Evolutionary conservation across 2,797 vertebrate genomes (phyloP).

Genomic region (Serranus cabrilla): DNA sequence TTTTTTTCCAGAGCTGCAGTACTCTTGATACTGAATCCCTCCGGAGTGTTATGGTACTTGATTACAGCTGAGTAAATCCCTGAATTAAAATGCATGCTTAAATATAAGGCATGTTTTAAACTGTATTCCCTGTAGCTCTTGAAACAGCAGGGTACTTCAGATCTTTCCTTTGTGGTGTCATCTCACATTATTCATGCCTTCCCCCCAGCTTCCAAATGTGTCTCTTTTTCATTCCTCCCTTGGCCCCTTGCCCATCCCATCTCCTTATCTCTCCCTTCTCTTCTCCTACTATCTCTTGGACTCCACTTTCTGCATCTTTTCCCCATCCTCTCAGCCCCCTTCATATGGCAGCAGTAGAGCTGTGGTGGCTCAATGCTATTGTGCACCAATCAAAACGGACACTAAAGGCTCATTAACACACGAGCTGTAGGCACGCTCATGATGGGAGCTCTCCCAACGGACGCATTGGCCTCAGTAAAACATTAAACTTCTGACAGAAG

Average conservation of each 20-base stretch:
- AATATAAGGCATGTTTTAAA: constrained; percentile 21
- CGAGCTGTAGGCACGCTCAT: not conserved
- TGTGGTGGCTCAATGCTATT: constrained; percentile 8
- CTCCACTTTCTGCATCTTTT: constrained; percentile 40
- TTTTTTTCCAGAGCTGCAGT: constrained; percentile 7
- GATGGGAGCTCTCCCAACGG: constrained; percentile 13
- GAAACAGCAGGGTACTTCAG: constrained; percentile 63
- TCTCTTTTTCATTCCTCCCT: constrained; percentile 43
- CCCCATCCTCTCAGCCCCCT: constrained; percentile 41
- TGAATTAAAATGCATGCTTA: constrained; percentile 36
- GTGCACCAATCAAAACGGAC: constrained; percentile 37
- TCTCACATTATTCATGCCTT: constrained; percentile 66
- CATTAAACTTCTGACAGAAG: constrained; percentile 24
- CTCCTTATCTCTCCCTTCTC: constrained; percentile 53
- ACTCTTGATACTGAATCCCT: constrained; percentile 16
- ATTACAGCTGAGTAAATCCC: constrained; percentile 47
- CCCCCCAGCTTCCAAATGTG: constrained; percentile 38
- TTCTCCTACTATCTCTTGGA: constrained; percentile 55
- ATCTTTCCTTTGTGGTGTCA: constrained; percentile 66
- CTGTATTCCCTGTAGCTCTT: constrained; percentile 35
- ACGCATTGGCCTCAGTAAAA: constrained; percentile 1
- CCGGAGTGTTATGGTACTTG: constrained; percentile 10
- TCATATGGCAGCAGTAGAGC: constrained; percentile 16
- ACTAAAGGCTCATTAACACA: constrained; percentile 51
- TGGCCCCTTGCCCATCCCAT: constrained; percentile 46